Conservation (phyloP, 2,113 vertebrate genomes). For the Aegotheles bennettii region DNA sequence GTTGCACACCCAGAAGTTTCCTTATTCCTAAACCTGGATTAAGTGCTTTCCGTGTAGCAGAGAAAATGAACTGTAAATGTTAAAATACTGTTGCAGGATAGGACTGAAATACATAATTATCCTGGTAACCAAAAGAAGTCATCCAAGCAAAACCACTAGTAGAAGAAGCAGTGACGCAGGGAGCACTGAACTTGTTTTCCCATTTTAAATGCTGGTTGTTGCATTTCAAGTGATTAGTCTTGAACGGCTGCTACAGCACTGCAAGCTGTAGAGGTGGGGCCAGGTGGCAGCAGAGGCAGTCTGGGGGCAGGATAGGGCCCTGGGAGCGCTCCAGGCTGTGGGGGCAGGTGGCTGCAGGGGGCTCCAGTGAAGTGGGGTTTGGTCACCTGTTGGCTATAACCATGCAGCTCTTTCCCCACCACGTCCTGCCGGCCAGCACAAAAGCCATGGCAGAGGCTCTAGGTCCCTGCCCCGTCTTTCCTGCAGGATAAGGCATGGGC, state of each 20-base stretch:
- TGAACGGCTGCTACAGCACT: background rate
- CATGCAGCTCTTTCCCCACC: background rate
- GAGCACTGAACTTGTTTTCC: background rate
- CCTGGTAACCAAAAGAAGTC: background rate
- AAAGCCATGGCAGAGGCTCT: fast-evolving
- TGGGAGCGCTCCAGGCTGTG: background rate
- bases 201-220: background rate
- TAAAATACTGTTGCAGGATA: background rate
- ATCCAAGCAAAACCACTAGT: background rate
- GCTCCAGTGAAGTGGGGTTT: background rate
- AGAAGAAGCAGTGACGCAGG: background rate
- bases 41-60: background rate
- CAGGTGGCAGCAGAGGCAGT: background rate
- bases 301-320: background rate
- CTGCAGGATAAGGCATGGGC: fast-evolving
- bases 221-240: background rate
- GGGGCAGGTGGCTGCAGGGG: background rate
- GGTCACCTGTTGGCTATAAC: background rate
- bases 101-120: background rate
- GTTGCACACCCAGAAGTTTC: background rate
- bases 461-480: background rate
- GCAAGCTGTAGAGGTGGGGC: background rate
- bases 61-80: background rate
- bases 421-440: no score
- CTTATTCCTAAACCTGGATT: background rate